Evolutionary conservation across 2,888 invertebrate genomes (phyloP), one percentile per base, ranked within the genome.

Genomic region (Steinernema scapterisci): DNA sequence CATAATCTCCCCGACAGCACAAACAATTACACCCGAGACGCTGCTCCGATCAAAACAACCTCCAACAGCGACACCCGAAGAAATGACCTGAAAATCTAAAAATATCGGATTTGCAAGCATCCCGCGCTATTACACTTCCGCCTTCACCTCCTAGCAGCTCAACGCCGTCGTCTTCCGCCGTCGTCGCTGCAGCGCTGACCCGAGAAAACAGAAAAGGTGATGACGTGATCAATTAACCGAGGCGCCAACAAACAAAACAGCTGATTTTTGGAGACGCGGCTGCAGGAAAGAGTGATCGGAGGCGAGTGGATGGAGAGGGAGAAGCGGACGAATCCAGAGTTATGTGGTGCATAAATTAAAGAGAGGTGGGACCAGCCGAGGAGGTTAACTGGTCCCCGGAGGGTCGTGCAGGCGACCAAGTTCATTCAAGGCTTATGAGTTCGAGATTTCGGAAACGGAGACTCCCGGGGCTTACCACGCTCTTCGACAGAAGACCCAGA

Each of bases 101-200:
- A 48, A 48, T 48, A 48, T n/a, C 13, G 48, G 38, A 38, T 38
- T 38, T 38, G 38, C 38, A 38, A 38, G 9, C 38, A 38, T 38
- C 9, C 38, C 38, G 48, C 48, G 48, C 48, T 48, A 19, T 48
- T 48, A 48, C 48, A 48, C 48, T 48, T 48, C 48, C 48, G 48
- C 48, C 38, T 38, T 3, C 38, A 19, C 48, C 48, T 3, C 48
- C 19, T 48, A 19, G 45, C 45, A 48, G 48, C 48, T 48, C 45
- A 44, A 11, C 7, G 16, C 7, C 45, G 45, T n/a, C n/a, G n/a
- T n/a, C 38, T 38, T 38, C 38, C 48, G 48, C 48, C 48, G 19
- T 5, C 9, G 16, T 44, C 45, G 45, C 16, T 19, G n/a, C 48
- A 19, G 6, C 16, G 48, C n/a, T 19, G 38, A 38, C n/a, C 48